Evolutionary conservation across 2,113 vertebrate genomes (phyloP).

Genomic region (Megaptera novaeangliae): DNA sequence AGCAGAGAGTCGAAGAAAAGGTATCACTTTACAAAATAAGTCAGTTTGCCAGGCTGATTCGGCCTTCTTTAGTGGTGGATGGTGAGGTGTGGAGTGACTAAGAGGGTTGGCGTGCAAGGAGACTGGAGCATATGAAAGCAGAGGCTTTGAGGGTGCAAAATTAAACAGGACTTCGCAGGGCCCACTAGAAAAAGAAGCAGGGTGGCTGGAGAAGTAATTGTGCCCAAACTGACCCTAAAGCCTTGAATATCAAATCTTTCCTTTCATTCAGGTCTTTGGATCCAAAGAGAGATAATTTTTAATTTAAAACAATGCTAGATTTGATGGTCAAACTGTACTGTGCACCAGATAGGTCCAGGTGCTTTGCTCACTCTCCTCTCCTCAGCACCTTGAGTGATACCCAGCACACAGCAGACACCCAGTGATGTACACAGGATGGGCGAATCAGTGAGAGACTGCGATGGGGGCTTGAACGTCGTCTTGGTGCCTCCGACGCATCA

Average conservation of each 20-base stretch:
- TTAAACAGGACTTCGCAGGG: not conserved
- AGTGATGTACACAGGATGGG: fast-evolving
- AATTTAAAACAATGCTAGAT: not conserved
- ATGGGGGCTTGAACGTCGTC: not conserved
- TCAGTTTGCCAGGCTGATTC: not conserved
- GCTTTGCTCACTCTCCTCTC: not conserved
- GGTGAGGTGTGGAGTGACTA: not conserved
- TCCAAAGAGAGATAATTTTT: not conserved
- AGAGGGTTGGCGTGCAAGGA: not conserved
- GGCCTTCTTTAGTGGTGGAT: not conserved
- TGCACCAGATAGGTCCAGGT: too few species aligned
- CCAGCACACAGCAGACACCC: not conserved
- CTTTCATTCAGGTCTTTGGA: not conserved
- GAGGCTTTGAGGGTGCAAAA: not conserved
- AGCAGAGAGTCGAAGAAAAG: not conserved
- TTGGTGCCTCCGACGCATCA: not conserved
- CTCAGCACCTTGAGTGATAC: not conserved
- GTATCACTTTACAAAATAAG: conserved; percentile 20
- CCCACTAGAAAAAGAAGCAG: not conserved
- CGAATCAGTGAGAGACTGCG: not conserved
- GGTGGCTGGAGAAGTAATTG: not conserved
- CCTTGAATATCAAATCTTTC: not conserved
- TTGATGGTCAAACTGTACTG: not conserved
- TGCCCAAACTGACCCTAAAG: not conserved
- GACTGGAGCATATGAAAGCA: not conserved